Base-by-base conservation (phyloP, 2,888 invertebrate genomes). In the Tipula vernalis region DNA sequence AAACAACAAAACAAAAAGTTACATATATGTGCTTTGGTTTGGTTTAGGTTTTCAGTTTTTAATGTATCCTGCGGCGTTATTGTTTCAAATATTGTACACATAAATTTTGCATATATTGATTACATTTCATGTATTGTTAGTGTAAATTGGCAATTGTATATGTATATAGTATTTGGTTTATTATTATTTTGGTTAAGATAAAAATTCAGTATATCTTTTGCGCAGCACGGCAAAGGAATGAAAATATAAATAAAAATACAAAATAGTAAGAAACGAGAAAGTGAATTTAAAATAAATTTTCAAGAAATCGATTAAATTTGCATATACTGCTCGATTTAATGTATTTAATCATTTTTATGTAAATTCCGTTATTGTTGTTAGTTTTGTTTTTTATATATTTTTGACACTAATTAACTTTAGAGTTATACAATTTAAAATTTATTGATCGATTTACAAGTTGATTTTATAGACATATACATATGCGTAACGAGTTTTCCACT, bases 91-190 rank as follows among this genome's bases (percentile, higher is more conserved):
- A 71, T 10, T 71, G 71, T 71, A 71, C 71, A 71, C 71, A 71
- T 71, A 71, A 71, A 71, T 71, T 71, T 71, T 71, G 71, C 71
- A 71, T 71, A 71, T 71, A 71, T 71, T 71, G 71, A 71, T 71
- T 71, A 71, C 71, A 71, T 71, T 71, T 71, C 71, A 28, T 28
- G 71, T 71, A 71, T 71, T 71, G 71, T 71, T 71, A 71, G 71
- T 71, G 71, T 71, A 71, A 71, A 71, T 71, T 71, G 71, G 71
- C 71, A 71, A 71, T 71, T 71, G 71, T 71, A 28, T 71, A 28
- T 71, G 10, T 71, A 28, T 51, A 44, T 51, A 44, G 51, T 57
- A 71, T 71, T 71, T 28, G 71, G 71, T 71, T 71, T 71, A 71
- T 71, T 71, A 71, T 71, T 71, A 71, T 71, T 71, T 71, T 71